Percentiles rank a stretch among this genome's conserved stretches.
phyloP scores from a whole-genome alignment of 1,140 invertebrate genomes.

The Leguminivora glycinivorella region DNA sequence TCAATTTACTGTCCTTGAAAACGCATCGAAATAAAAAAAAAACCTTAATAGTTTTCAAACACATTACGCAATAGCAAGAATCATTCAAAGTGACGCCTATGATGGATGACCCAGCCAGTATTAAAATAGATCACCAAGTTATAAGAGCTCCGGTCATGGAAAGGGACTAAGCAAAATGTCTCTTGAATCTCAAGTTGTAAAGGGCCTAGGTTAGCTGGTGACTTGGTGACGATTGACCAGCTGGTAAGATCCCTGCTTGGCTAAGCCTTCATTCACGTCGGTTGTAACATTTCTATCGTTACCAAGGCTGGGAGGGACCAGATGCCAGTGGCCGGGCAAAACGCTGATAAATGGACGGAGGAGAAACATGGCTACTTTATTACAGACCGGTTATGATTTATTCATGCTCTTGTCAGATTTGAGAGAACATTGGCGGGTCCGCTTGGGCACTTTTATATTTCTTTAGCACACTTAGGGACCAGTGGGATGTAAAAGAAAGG shows the following conservation, averaged over 20 bases:
- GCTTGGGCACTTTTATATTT: conserved; percentile 41
- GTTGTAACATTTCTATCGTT: conserved; percentile 4
- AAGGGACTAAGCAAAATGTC: background rate
- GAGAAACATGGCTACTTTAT: conserved; percentile 74
- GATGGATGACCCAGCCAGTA: conserved; percentile 57
- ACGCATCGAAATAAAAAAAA: conserved; percentile 41
- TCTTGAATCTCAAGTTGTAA: background rate
- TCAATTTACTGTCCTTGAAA: conserved; percentile 43
- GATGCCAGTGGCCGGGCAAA: conserved; percentile 44
- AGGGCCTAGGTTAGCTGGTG: background rate
- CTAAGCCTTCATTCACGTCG: background rate
- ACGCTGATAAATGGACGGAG: conserved; percentile 64
- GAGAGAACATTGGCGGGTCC: conserved; percentile 47
- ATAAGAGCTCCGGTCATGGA: conserved; percentile 31
- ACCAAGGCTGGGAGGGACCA: conserved; percentile 35
- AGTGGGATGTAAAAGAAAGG: background rate
- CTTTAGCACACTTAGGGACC: background rate
- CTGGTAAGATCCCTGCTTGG: background rate
- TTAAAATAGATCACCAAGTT: conserved; percentile 40
- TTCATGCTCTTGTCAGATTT: conserved; percentile 67
- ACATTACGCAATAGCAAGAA: conserved; percentile 56
- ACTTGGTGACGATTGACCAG: background rate
- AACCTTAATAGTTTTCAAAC: conserved; percentile 53
- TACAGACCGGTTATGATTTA: conserved; percentile 71
- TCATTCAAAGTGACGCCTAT: conserved; percentile 51